Base-by-base conservation (phyloP, 2,888 invertebrate genomes). In the Crioceris asparagi region DNA sequence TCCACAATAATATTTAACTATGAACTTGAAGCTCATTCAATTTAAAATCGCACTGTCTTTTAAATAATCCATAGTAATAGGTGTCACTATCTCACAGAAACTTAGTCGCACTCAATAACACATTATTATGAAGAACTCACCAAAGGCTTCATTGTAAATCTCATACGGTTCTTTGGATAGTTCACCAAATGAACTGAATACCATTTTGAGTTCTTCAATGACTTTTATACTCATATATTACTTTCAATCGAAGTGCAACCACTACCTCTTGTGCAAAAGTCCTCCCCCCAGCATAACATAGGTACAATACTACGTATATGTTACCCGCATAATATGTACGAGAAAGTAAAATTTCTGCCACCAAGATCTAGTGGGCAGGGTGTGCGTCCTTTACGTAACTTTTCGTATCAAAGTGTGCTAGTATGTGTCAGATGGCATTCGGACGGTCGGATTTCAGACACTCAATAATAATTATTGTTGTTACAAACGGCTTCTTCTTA, bases 221-320 rank as follows among this genome's bases (percentile, higher is more conserved):
- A 64, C 69, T 72, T 72, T 69, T 72, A 72, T 72, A 72, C 68
- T 62, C 49, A 52, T 60, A 63, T 60, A 61, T 62, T 61, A 69
- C 71, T 71, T 71, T 71, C 70, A 70, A 67, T 65, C 64, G 63
- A 59, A 35, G 29, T 18, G 31, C 36, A 34, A 27, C 52, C 55
- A 52, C 60, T 58, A 56, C 64, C 52, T 53, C 54, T 50, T 58
- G 54, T 56, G 57, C 56, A 57, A 60, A 61, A 54, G 32, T 50
- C 50, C 55, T 54, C 52, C 57, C 53, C 52, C 56, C 49, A 49
- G n/a, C n/a, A n/a, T n/a, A n/a, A n/a, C n/a, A n/a, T n/a, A n/a
- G n/a, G n/a, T n/a, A n/a, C n/a, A n/a, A 44, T 47, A 52, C 52
- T 48, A 45, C 46, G 48, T n/a, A n/a, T n/a, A n/a, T n/a, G n/a